phyloP scores from a whole-genome alignment of 2,888 invertebrate species.

The Pollenia griseotomentosa region DNA sequence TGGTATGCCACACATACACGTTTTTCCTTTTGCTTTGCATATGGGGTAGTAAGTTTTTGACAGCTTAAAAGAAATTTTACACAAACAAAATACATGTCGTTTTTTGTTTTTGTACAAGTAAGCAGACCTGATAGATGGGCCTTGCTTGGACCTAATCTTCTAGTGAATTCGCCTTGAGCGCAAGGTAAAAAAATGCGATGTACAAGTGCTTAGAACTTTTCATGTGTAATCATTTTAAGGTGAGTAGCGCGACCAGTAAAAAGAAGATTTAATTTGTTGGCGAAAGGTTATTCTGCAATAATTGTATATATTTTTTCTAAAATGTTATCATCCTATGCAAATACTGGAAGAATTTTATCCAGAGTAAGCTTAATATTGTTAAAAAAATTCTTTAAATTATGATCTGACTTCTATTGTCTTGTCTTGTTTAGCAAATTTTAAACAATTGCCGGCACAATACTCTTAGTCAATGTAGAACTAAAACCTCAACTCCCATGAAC shows the following conservation, averaged over 20 bases:
- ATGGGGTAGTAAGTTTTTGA: too few relatives aligned
- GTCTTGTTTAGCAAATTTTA: slow-evolving; percentile 57
- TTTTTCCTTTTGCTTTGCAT: too few relatives aligned
- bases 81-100: too few relatives aligned
- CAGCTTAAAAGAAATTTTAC: too few relatives aligned
- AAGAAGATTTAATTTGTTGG: slow-evolving; percentile 38
- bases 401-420: not conserved
- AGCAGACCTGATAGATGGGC: too few relatives aligned
- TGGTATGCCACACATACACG: too few relatives aligned
- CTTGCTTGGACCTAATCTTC: too few relatives aligned
- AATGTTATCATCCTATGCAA: slow-evolving; percentile 66
- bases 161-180: too few relatives aligned
- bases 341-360: slow-evolving; percentile 64
- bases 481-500: slow-evolving; percentile 91
- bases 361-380: slow-evolving; percentile 35
- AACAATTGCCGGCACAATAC: slow-evolving; percentile 64
- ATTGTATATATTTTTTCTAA: slow-evolving; percentile 38
- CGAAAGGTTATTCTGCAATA: slow-evolving; percentile 57
- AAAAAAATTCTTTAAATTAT: not conserved
- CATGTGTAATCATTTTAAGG: slow-evolving; percentile 19
- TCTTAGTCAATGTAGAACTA: slow-evolving; percentile 75
- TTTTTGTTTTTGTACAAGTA: too few relatives aligned
- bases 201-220: too few relatives aligned
- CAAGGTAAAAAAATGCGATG: too few relatives aligned
- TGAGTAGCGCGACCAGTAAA: slow-evolving; percentile 3